A percentile compares a stretch with the other conserved stretches of the same genome.
These are phyloP conservation scores for Subacronicta megacephala DNA, from an alignment of 2,888 invertebrate species.

Conservation along the genomic window DNA sequence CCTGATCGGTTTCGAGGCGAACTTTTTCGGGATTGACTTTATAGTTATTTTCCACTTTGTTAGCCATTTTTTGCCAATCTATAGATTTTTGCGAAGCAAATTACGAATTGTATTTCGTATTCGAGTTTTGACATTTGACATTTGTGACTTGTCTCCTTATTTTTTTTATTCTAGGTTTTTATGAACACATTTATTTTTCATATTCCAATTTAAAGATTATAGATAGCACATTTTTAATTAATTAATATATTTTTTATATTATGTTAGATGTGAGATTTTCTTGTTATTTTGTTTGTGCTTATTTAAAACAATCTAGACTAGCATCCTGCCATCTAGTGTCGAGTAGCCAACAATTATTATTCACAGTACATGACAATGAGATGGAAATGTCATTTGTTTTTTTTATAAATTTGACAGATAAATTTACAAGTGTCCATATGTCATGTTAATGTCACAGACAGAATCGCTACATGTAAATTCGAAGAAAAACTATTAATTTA, in stretches of 20 bases:
- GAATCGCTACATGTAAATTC: neutral
- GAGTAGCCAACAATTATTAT: too few species aligned
- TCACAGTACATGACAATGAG: neutral
- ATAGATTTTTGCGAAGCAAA: constrained; percentile 44
- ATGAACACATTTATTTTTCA: neutral
- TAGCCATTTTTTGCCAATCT: constrained; percentile 67
- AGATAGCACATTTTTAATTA: too few species aligned
- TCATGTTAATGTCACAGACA: neutral
- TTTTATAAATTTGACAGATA: too few species aligned
- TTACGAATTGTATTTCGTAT: constrained; percentile 32
- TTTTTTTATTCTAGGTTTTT: constrained; percentile 38
- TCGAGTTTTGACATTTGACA: constrained; percentile 39
- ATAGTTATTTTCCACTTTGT: constrained; percentile 68
- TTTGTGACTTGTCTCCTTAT: constrained; percentile 16
- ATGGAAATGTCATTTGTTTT: neutral
- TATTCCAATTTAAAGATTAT: too few species aligned
- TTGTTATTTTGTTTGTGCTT: too few species aligned
- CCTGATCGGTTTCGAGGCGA: constrained; percentile 84
- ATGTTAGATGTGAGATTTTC: too few species aligned
- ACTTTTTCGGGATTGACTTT: constrained; percentile 82
- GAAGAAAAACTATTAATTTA: too few species aligned
- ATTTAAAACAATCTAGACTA: too few species aligned
- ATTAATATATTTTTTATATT: too few species aligned
- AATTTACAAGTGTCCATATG: too few species aligned
- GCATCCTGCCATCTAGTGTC: too few species aligned